Evolutionary conservation across 2,797 vertebrate species (phyloP), one percentile per base, ranked within the genome.

Genomic region (Microctenopoma lineatum): DNA sequence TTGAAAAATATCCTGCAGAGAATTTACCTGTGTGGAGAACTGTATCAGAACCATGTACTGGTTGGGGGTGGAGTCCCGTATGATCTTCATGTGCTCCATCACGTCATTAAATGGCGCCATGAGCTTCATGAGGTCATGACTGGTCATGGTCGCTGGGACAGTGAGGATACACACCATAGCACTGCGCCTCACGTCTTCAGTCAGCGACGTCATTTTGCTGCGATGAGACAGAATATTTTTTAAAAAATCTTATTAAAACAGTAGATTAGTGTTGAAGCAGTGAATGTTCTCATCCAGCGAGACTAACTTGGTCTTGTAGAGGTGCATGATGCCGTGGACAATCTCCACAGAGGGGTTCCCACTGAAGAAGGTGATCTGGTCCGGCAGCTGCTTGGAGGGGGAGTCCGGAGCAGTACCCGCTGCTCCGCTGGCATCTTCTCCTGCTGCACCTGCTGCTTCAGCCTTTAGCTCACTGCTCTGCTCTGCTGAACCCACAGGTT

Each of bases 61-160:
- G 91, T 99, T 99, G 0, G 96, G 97, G 25, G 96, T 98, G 41
- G 98, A 98, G 90, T 99, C 98, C 16, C 97, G 90, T 81, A 99
- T 98, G 90, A 99, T 98, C 92, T 99, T 99, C 97, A 99, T 98
- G 85, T 99, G 98, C 89, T 98, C 97, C 21, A 98, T 98, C 34
- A 97, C 97, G 0, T 99, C 97, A 4, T 96, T 97, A 85, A 96
- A 98, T 0, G 96, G 96, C 4, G 97, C 98, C 88, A 99, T 90
- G 16, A 99, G 98, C 93, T 97, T 98, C 97, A 99, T 98, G 75
- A 99, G 96, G 91, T 99, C 98, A 0, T 99, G 98, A 77, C 97
- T 98, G 83, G 97, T 99, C 98, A 99, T 98, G 16, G 97, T 96
- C 2, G 98, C 96, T 0, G 98, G 98, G 44, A 99, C 98, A 0